Base-by-base conservation (phyloP, 2,113 vertebrate species). In the Varanus komodoensis region DNA sequence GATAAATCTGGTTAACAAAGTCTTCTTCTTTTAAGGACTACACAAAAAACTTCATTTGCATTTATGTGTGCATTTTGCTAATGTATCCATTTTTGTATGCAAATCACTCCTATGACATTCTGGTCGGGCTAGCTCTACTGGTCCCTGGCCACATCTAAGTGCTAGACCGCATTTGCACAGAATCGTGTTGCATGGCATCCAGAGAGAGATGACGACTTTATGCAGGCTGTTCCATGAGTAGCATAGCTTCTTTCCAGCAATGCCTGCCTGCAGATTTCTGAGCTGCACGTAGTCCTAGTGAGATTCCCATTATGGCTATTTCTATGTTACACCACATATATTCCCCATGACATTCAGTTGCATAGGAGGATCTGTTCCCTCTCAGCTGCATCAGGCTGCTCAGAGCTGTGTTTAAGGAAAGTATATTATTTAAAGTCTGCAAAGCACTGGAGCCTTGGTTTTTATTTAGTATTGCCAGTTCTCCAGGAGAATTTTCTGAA, bases 281-380 rank as follows among this genome's bases (percentile, higher is more conserved):
- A 92, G 87, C 80, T 87, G 85, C 90, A 95, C 94, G 73, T 87
- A 88, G 82, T 77, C 79, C 86, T 95, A 93, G 90, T 86, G 92
- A 84, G 77, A 89, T 87, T 91, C 86, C 91, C 38, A 92, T 34
- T 52, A 19, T 25, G 85, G 89, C 77, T 94, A 92, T 94, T 95
- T 94, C 84, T 89, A 80, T 95, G 91, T 90, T 92, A 92, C 73
- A 81, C 87, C 25, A 84, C 80, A 92, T 29, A 73, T 89, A 92
- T 92, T 94, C 87, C 82, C 50, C 73, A 27, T 78, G 75, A 92
- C 84, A 87, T 93, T 90, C 89, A 87, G 88, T 88, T 94, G 88
- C 93, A 92, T 90, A 84, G 87, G 81, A 82, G 87, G 74, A 77
- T 85, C 87, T 91, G 38, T 93, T 94, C 84, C 82, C 71, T 90